Base-by-base conservation (phyloP, 2,113 vertebrate genomes). In the Geothlypis trichas region DNA sequence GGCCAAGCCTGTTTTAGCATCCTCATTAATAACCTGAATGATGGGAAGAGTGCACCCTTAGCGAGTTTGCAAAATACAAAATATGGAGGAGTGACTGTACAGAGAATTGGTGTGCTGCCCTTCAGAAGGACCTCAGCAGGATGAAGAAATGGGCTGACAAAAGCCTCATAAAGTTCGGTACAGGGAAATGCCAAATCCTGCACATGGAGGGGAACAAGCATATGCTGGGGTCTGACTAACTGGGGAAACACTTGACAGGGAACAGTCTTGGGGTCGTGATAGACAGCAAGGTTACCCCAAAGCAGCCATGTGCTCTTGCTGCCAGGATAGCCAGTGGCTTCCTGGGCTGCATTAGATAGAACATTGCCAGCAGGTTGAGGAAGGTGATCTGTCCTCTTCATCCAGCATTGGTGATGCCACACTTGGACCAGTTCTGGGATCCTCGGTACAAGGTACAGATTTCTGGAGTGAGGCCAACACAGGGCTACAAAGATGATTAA, bases 141-240 rank as follows among this genome's bases (percentile, higher is more conserved):
- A n/a, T 63, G 49, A 17, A 68, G 65, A 51, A 82, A 73, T 24
- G 22, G 23, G 30, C 54, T 84, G 42, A 44, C 13, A 66, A 44
- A 59, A 87, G 10, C 51, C 24, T 71, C 9, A 5, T 10, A 8
- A 52, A 62, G 16, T 67, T 52, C 37, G 39, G 22, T 16, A 59
- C 42, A 41, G 33, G 55, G 27, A 82, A 78, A 54, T 49, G 27
- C 31, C 47, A 73, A 58, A 39, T 54, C 30, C 49, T 77, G 15
- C 39, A 22, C 0, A 1, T 22, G 21, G 3, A 31, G n/a, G 41
- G 23, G 17, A 62, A 58, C 5, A 63, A 79, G 44, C 5, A 26
- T 21, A 16, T 61, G 31, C 51, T 65, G 39, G 30, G 30, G 23
- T 11, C 15, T 23, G 10, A 46, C 26, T 10, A 28, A 55, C 26